Evolutionary conservation across 2,797 vertebrate genomes (phyloP), one percentile per base, ranked within the genome.

Genomic region (Gorsachius magnificus): DNA sequence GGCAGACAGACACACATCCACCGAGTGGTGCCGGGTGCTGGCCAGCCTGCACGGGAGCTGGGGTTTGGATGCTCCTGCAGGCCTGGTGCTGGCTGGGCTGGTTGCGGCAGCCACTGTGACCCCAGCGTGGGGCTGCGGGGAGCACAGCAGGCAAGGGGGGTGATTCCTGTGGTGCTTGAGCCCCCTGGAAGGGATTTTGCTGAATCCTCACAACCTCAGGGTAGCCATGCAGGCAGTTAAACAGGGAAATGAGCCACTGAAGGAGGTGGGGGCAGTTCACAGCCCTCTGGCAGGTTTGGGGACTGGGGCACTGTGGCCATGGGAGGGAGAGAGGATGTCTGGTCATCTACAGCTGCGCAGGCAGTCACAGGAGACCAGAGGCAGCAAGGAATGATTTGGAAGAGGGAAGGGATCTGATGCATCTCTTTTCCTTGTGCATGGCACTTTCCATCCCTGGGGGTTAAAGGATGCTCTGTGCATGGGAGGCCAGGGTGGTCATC

Each of bases 1-100:
- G 85, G 68, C 71, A 91, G 92, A 75, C 71, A 65, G 91, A 76
- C 90, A 87, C 84, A 90, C 25, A 77, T 13, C 36, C 68, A 26
- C 18, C 5, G 4, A 5, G 58, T 5, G 54, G 65, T 87, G 91
- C 84, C 8, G 50, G 76, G 57, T 54, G 64, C 41, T 87, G 81
- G 76, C 1, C 8, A 51, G 51, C 53, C 20, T 3, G 1, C 4
- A 1, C 1, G 8, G 54, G 63, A 79, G 54, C 54, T 0, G 2
- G 35, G 16, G 14, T 6, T 53, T 0, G 1, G 75, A 46, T 82
- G 84, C 60, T 56, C 51, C 31, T 15, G 65, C 48, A 63, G 66
- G 35, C 11, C 79, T 38, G 41, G 71, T 22, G 26, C 54, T 89
- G 87, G 28, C 54, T 72, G 80, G 63, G 54, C 51, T 70, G 68